A percentile compares a stretch with the other conserved stretches of the same genome.
Evolutionary conservation across 2,113 vertebrate species (phyloP).

Genomic region (Lanius ludovicianus): DNA sequence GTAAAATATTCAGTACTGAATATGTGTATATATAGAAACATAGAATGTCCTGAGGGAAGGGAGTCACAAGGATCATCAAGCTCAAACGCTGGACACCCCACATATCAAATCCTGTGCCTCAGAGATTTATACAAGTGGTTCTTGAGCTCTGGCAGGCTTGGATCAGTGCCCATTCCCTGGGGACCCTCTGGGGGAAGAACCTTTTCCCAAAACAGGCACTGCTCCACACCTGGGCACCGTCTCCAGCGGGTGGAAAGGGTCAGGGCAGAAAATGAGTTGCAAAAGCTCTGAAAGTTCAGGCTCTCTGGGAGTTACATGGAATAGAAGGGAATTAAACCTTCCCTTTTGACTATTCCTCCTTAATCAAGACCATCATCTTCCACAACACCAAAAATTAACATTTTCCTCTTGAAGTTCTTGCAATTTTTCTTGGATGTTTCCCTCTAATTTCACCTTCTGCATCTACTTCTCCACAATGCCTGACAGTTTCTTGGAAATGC

Average conservation of each 20-base stretch:
- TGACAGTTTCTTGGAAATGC: background rate
- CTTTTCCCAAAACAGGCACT: background rate
- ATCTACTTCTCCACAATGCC: background rate
- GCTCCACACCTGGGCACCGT: background rate
- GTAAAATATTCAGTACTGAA: background rate
- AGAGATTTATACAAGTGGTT: background rate
- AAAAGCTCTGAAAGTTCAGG: background rate
- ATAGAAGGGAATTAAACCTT: background rate
- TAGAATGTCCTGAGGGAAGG: background rate
- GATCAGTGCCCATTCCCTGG: background rate
- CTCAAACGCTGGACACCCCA: background rate
- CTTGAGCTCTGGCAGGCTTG: background rate
- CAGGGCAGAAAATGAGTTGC: background rate
- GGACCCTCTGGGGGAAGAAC: background rate
- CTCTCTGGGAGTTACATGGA: rapidly evolving
- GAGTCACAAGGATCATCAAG: rapidly evolving
- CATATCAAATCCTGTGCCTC: background rate
- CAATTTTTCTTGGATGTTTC: background rate
- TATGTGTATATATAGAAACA: rapidly evolving
- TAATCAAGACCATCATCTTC: background rate
- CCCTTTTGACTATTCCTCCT: background rate
- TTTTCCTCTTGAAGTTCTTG: background rate
- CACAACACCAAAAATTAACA: background rate
- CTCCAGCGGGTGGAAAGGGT: background rate
- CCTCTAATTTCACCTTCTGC: background rate